Base-by-base conservation (phyloP, 2,888 invertebrate species). In the Leucozona laternaria region DNA sequence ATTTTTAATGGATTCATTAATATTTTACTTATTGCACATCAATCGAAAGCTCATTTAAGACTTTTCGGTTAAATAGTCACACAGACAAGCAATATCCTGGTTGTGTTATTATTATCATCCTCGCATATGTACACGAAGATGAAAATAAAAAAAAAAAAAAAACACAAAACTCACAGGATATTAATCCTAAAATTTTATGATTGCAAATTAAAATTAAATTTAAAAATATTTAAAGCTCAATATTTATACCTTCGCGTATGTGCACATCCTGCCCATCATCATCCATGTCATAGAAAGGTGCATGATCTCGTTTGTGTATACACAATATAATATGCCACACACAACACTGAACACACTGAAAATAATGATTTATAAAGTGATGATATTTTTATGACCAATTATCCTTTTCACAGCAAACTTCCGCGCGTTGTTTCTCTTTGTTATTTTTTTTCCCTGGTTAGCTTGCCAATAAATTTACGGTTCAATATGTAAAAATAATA, bases 341-440 rank as follows among this genome's bases (percentile, higher is more conserved):
- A n/a, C n/a, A n/a, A n/a, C n/a, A n/a, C n/a, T n/a, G n/a, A n/a
- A n/a, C 11, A 7, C 48, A 53, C n/a, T 10, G 3, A 68, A 37
- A 53, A 55, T 58, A 75, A 72, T 75, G 76, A 77, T 85, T 84
- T 80, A 80, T 85, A 71, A 71, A 72, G 72, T 80, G 84, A 68
- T 72, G 84, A 85, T 77, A 58, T 76, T 85, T 85, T 85, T 80
- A 80, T 80, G 80, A 80, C 72, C 80, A 85, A 85, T 85, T 85
- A 85, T 85, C 76, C 77, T 55, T 80, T 75, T 72, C 72, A 72
- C 72, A 68, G 45, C 58, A 68, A 25, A 58, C 68, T 53, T 80
- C 43, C 80, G 37, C 37, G 55, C 37, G 55, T 34, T 79, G 72
- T 8, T 57, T 48, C 8, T 15, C 2, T 22, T 31, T 7, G 11